Base-by-base conservation (phyloP, 2,113 vertebrate species). In the Eretmochelys imbricata region DNA sequence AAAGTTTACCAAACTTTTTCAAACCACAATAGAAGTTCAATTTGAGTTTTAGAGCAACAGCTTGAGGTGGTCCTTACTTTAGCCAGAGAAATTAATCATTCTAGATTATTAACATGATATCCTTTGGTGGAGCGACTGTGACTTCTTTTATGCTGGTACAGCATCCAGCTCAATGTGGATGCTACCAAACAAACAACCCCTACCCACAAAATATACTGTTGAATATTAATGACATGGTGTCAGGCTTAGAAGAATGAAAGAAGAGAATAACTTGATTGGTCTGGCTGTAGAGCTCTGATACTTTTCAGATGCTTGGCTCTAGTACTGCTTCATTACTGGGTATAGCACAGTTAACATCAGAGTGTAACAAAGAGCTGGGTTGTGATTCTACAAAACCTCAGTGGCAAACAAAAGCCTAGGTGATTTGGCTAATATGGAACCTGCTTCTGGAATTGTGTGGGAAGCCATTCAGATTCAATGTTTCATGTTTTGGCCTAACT, bases 61-160 rank as follows among this genome's bases (percentile, higher is more conserved):
- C 31, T 35, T 35, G 31, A 65, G 62, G 35, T 65, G 31, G 31
- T 65, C 62, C 16, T 65, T 65, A 65, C 13, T 65, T n/a, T 35
- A 65, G 13, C 31, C 13, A 65, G 31, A 16, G 42, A 75, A 35
- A 48, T 35, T 84, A 46, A 38, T 80, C 22, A 31, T 19, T 27
- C 24, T 38, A 1, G 76, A 24, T 75, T 65, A 29, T 25, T 27
- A 87, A 81, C 93, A 91, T 35, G 17, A 48, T 65, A 38, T 46
- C 54, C 17, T 20, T 25, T 38, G 17, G 76, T 89, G 62, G 3
- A 8, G 0, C 0, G 88, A 35, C 46, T 82, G 1, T 24, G 27
- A 31, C 75, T 69, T 80, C 59, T 69, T 86, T 80, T 46, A 22
- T 72, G 42, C 16, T 46, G 5, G 72, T 76, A 25, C 72, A 25